Evolutionary conservation across 37 sponge, comb jelly and placozoan species (phyloP), one percentile per base, ranked within the genome.

Genomic region (Bolinopsis microptera): DNA sequence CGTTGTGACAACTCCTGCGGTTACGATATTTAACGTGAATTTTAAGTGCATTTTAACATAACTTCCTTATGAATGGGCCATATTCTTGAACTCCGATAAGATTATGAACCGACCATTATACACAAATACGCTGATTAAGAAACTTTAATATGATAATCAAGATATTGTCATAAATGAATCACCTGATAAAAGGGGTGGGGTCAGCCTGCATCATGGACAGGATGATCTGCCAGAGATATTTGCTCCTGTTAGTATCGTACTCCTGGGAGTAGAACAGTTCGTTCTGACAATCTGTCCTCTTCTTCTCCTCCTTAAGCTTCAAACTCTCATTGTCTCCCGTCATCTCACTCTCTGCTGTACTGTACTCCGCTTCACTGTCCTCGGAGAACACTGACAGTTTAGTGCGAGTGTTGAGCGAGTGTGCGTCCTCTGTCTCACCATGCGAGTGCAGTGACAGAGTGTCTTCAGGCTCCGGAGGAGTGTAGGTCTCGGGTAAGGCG

Each of bases 171-270:
- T n/a, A n/a, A n/a, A n/a, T n/a, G n/a, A n/a, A n/a, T n/a, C n/a
- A 86, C 90, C 90, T 86, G 61, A 86, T 86, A 27, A 86, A 86
- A 27, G 90, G 90, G 39, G 90, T 86, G 0, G 90, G 90, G 61
- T 86, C 90, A 25, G 90, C 90, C 48, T 39, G 48, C 90, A 86
- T 39, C 90, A 86, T 86, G 90, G 67, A 41, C 30, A 86, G 61
- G 26, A 86, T 39, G 39, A 86, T 86, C 90, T 86, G 90, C 90
- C 90, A 86, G 67, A 86, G 41, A 30, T 86, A 86, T 27, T 86
- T 86, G 90, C 90, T 86, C 61, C 90, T 86, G 26, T 86, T 39
- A 24, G 90, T 86, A 86, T 86, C 90, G 22, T 86, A 86, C 67
- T 86, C 90, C 90, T 41, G 90, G 25, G 36, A 27, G 67, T 86